Base-by-base conservation (phyloP, 2,888 invertebrate genomes). In the Anodontia alba region DNA sequence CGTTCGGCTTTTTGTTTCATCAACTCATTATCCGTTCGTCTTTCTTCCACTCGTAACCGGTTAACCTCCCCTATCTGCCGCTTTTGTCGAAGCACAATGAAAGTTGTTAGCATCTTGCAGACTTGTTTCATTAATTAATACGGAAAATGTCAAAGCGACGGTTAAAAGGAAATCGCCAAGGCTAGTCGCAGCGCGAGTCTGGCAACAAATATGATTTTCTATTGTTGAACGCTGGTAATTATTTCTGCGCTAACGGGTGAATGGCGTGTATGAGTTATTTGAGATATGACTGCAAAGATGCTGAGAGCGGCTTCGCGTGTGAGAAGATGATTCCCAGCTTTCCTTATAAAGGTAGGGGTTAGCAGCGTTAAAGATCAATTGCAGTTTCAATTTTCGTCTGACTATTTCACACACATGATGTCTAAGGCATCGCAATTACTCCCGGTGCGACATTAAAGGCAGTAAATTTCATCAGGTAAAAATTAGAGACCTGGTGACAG, bases 261-360 rank as follows among this genome's bases (percentile, higher is more conserved):
- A 83, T 83, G 76, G 83, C 83, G 83, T 83, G 83, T 75, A 72
- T 29, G 36, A 31, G 54, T 70, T 54, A 68, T 69, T 54, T 76
- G 62, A 69, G 76, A 69, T 57, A 70, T 57, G 70, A n/a, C 67
- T 69, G 68, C 43, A 29, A 29, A 69, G 76, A 54, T 51, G 51
- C 54, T 36, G 54, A 76, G 69, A 38, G 76, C 76, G 17, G 43
- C 43, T 51, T 76, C 42, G 76, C 76, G 76, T 76, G 76, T 43
- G 67, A 31, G 69, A 49, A 20, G 54, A 73, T 43, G 31, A 66
- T 66, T 46, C 33, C 26, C 29, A 42, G 57, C 66, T 33, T 46
- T 43, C 66, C 43, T 66, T 46, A 0, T 10, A 66, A 36, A 73
- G 66, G 66, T 66, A 38, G 73, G 66, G 73, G 66, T 66, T 42